phyloP scores from a whole-genome alignment of 2,797 vertebrate genomes.

The Semaprochilodus insignis region DNA sequence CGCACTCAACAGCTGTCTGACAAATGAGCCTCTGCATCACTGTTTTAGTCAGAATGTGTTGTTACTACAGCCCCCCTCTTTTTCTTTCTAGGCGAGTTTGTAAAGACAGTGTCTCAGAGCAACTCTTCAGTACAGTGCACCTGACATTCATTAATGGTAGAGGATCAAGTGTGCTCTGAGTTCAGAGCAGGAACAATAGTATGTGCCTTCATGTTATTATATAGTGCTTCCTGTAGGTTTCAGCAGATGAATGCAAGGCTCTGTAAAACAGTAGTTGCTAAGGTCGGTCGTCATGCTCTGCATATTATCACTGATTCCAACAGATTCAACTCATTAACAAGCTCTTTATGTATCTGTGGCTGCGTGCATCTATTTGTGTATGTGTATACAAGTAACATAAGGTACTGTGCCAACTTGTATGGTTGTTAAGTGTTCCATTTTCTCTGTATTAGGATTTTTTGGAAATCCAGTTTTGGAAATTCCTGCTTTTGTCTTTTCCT shows the following conservation, averaged over 20 bases:
- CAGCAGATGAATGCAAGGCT: neutral
- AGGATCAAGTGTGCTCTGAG: neutral
- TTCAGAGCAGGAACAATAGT: neutral
- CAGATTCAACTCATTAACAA: neutral
- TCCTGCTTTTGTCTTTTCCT: no score
- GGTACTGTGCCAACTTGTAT: no score
- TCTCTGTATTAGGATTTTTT: no score
- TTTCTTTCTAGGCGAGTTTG: neutral
- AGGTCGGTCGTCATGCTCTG: neutral
- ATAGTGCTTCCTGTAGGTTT: neutral
- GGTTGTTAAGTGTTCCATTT: no score
- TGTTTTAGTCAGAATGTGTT: slow-evolving; percentile 9
- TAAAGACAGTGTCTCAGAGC: no score
- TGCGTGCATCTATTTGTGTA: no score
- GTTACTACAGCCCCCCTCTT: neutral
- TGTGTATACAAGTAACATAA: no score
- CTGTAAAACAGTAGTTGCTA: neutral
- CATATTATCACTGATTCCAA: no score
- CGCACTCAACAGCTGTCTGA: slow-evolving; percentile 26
- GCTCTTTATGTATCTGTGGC: neutral
- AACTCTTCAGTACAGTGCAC: neutral
- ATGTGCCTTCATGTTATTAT: no score
- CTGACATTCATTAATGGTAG: slow-evolving; percentile 4
- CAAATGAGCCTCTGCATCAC: slow-evolving; percentile 13
- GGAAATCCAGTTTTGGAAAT: no score